A percentile compares a stretch with the other conserved stretches of the same genome.
phyloP scores from a whole-genome alignment of 2,797 vertebrate genomes.

The Enteromius unitaeniatus region DNA sequence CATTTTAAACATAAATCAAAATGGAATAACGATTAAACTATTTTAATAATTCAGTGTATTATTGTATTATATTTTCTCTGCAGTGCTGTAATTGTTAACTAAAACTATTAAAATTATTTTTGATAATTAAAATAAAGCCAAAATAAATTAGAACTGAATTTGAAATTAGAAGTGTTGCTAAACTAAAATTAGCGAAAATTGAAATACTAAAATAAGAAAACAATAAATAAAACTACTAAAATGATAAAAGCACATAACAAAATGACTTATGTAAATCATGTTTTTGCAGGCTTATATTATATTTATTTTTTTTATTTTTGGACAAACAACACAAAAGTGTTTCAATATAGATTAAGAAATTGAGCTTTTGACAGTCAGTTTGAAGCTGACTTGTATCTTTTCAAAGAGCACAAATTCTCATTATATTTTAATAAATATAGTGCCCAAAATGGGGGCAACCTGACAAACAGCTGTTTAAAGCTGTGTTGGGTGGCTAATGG shows the following conservation, averaged over 20 bases:
- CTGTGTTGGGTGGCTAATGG: slow-evolving; percentile 53
- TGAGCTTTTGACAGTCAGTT: not conserved
- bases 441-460: slow-evolving; percentile 59
- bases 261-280: not conserved
- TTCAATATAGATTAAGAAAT: not conserved
- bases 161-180: not conserved
- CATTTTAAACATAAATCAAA: not conserved
- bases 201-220: not conserved
- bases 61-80: not conserved
- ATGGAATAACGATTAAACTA: not conserved
- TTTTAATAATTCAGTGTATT: not conserved
- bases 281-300: not conserved
- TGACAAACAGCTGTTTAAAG: slow-evolving; percentile 62
- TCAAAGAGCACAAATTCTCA: slow-evolving; percentile 26
- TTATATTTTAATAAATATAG: slow-evolving; percentile 55
- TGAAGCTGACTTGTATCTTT: slow-evolving; percentile 34
- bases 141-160: not conserved
- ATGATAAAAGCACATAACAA: not conserved
- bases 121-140: not conserved
- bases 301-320: not conserved
- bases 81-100: not conserved
- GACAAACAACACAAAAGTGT: not conserved
- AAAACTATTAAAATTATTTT: not conserved
- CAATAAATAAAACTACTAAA: not conserved
- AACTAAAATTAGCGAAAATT: not conserved